Evolutionary conservation across 2,113 vertebrate genomes (phyloP), one percentile per base, ranked within the genome.

Genomic region (Steatornis caripensis): DNA sequence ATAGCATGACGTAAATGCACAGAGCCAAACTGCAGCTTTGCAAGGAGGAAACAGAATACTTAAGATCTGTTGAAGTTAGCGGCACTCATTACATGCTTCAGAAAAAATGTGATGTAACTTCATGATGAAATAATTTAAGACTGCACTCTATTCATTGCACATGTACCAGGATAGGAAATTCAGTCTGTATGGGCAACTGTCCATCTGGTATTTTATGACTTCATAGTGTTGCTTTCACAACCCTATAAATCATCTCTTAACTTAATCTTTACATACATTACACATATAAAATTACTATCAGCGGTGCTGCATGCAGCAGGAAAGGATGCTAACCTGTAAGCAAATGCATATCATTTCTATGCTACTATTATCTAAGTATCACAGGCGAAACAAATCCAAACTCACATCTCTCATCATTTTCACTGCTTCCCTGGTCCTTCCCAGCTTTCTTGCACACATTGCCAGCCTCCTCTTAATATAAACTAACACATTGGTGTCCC

Each of bases 391-490:
- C 41, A 92, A 96, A 95, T 79, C 49, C 84, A 82, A 81, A 99
- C 99, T 99, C 98, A 99, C 99, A 96, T 99, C 99, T 99, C 99
- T 98, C 99, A 99, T 99, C 99, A 99, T 99, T 97, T 99, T 99
- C 77, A 99, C 99, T 53, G 99, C 99, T 98, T 99, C 99, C 96
- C 99, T 98, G 93, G 99, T 99, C 84, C 99, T 98, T 93, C 99
- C 99, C 22, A 99, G 99, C 97, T 99, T 99, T 95, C 99, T 98
- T 95, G 99, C 99, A 98, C 99, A 99, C 99, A 99, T 99, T 91
- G 99, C 99, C 97, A 99, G 98, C 82, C 99, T 99, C 92, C 99
- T 99, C 97, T 99, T 99, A 98, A 99, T 99, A 97, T 99, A 99
- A 90, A 99, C 99, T 97, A 99, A 98, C 48, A 99, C 99, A 76